Conservation (phyloP, 2,113 vertebrate genomes). For the Pleuronectes platessa region DNA sequence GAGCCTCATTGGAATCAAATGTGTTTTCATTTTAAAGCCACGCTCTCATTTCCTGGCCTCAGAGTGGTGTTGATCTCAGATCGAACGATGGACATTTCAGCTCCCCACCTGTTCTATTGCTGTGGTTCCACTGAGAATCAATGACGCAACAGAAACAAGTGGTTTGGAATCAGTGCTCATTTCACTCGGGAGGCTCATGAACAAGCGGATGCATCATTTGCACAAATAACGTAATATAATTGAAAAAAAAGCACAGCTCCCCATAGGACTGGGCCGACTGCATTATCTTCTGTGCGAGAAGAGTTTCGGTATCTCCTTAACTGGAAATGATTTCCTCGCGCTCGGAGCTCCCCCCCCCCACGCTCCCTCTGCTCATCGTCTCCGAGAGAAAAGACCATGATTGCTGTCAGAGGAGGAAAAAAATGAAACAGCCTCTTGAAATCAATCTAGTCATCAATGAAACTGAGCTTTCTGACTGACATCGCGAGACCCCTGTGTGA, state of each 20-base stretch:
- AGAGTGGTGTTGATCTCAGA: slow-evolving; percentile 38
- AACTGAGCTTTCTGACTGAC: slow-evolving; percentile 70
- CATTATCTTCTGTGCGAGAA: background rate
- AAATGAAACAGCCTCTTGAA: slow-evolving; percentile 70
- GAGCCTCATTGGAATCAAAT: slow-evolving; percentile 57
- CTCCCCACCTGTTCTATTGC: slow-evolving; percentile 38
- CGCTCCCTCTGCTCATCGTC: slow-evolving; percentile 9
- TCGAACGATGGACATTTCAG: slow-evolving; percentile 34
- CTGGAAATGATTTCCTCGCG: slow-evolving; percentile 22
- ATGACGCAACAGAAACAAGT: background rate
- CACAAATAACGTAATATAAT: background rate
- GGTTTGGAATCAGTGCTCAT: background rate
- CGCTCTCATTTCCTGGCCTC: slow-evolving; percentile 20
- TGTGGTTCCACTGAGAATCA: slow-evolving; percentile 24
- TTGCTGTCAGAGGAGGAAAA: slow-evolving; percentile 49
- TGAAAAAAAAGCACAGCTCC: background rate
- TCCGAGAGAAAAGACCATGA: slow-evolving; percentile 63
- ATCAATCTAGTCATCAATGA: slow-evolving; percentile 79
- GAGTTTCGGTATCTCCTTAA: slow-evolving; percentile 2
- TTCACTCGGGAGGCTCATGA: background rate
- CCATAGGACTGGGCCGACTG: too few species aligned
- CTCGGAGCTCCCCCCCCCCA: background rate
- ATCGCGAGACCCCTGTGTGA: slow-evolving; percentile 66
- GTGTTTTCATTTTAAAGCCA: slow-evolving; percentile 50
- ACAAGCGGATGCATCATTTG: background rate